Base-by-base conservation (phyloP, 1,140 invertebrate species). In the Drosophila erecta region DNA sequence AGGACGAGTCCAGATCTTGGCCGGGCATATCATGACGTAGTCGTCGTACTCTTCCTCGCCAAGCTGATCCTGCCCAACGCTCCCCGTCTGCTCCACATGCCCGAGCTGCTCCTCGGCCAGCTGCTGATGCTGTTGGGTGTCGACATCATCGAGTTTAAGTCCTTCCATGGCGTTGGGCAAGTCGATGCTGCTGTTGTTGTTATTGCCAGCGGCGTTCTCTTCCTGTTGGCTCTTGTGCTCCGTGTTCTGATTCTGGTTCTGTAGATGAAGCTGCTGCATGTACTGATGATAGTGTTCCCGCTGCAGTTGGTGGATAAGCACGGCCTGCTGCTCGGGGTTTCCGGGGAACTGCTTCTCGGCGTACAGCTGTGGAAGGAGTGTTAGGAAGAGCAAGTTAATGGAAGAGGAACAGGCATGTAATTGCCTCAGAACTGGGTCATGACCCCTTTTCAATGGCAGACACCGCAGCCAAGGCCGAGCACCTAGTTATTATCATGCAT, bases 201-300 rank as follows among this genome's bases (percentile, higher is more conserved):
- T 81, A 22, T 53, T 75, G 8, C 51, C 53, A 20, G 55, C 37
- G 14, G 33, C 37, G 27, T 62, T 46, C 37, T 43, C 43, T 46
- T 58, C 35, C n/a, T 38, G 58, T 7, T 46, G 24, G 2, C 30
- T n/a, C 50, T 59, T 41, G 15, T 44, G 22, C n/a, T 43, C 58
- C 15, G 24, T 57, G 10, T 71, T 57, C 41, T 72, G 67, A 15
- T 75, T 75, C 14, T 66, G 69, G 30, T 81, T 92, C 54, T 94
- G 93, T 64, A 94, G 92, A 55, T 95, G 94, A 35, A 95, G 81
- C 89, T 97, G 98, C 87, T 98, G 96, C 95, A 99, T 98, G 90
- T 99, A 99, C 90, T 99, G 98, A 90, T 99, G 97, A 92, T 99
- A 99, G 93, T 99, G 98, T 83, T 99, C 97, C 78, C 99, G 98